Evolutionary conservation across 2,888 invertebrate species (phyloP).

Genomic region (Epinotia nisella): DNA sequence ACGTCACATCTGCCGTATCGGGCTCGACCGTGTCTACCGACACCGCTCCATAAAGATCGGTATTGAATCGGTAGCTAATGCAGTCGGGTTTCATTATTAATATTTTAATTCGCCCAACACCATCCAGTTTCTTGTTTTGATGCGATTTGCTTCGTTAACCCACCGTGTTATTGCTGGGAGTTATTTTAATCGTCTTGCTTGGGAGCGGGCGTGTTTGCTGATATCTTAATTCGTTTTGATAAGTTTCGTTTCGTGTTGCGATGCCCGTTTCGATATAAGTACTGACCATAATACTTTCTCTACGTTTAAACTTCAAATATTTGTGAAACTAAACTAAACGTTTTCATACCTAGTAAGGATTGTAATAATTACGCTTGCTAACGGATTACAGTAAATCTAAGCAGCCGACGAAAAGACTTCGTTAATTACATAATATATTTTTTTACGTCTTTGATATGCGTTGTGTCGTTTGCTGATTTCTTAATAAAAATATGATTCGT

Average conservation of each 20-base stretch:
- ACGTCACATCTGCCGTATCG: conserved; percentile 48
- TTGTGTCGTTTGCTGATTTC: background rate
- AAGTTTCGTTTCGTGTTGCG: conserved; percentile 23
- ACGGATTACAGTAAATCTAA: conserved; percentile 14
- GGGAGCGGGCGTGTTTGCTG: conserved; percentile 38
- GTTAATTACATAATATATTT: conserved; percentile 2
- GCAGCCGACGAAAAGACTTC: conserved; percentile 3
- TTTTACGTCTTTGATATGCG: background rate
- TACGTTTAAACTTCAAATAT: conserved; percentile 13
- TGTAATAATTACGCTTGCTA: conserved; percentile 8
- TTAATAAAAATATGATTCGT: background rate
- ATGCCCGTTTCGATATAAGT: conserved; percentile 1
- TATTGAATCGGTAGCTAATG: conserved; percentile 61
- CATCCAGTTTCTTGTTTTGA: conserved; percentile 49
- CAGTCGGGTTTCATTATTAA: conserved; percentile 57
- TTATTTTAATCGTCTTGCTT: conserved; percentile 45
- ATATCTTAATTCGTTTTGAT: conserved; percentile 42
- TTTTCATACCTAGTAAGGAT: conserved; percentile 24
- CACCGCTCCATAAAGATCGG: conserved; percentile 50
- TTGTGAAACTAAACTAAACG: conserved; percentile 5
- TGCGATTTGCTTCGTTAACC: conserved; percentile 46
- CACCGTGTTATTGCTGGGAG: conserved; percentile 43
- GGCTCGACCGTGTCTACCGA: conserved; percentile 12
- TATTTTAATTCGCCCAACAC: conserved; percentile 51
- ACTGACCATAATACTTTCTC: conserved; percentile 31